These are phyloP conservation scores for Corythornis vintsioides DNA, from an alignment of 2,113 vertebrate genomes.

Conservation along the genomic window DNA sequence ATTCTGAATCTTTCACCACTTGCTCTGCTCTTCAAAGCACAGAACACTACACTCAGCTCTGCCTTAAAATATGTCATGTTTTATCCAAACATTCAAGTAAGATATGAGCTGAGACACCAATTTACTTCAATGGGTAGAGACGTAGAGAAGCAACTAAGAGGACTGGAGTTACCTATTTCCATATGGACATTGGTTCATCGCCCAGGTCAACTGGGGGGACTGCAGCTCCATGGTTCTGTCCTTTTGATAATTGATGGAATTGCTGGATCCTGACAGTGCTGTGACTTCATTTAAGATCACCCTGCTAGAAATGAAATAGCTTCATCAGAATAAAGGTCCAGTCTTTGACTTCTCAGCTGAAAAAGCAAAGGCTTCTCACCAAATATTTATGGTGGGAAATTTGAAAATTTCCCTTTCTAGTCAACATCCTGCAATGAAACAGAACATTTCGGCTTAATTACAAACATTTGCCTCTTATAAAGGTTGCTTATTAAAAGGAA, in stretches of 20 bases:
- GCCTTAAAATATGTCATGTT: neutral
- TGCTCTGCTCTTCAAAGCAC: neutral
- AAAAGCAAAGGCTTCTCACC: neutral
- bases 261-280: neutral
- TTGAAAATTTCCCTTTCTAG: neutral
- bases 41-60: neutral
- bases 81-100: neutral
- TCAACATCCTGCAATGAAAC: neutral
- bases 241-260: neutral
- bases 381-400: neutral
- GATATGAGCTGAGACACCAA: neutral
- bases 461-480: neutral
- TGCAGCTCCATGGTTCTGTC: neutral
- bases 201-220: neutral
- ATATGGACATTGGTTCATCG: neutral
- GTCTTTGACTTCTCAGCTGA: neutral
- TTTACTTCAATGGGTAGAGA: neutral
- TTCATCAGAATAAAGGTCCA: neutral
- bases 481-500: neutral
- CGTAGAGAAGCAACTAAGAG: fast-evolving
- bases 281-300: neutral
- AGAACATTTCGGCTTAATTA: neutral
- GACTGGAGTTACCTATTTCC: neutral
- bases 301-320: neutral
- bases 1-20: neutral